A percentile compares a stretch with the other conserved stretches of the same genome.
These are phyloP conservation scores for Planococcus citri DNA, from an alignment of 1,140 invertebrate species.

Conservation along the genomic window DNA sequence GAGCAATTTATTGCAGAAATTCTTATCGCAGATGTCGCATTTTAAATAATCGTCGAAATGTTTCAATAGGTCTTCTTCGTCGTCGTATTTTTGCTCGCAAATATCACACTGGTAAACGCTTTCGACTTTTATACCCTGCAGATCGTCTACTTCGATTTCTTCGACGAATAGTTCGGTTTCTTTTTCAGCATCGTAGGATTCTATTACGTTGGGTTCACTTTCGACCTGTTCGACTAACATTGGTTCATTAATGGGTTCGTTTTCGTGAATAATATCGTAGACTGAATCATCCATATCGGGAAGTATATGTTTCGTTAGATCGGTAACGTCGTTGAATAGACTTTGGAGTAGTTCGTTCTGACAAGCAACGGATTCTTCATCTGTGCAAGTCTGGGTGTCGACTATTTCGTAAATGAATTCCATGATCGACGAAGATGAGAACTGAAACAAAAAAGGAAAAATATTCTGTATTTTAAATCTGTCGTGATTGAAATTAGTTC, in stretches of 20 bases:
- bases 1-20: neutral
- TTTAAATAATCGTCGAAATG: neutral
- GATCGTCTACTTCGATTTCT: neutral
- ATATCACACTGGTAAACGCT: neutral
- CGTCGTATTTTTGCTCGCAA: constrained; percentile 2
- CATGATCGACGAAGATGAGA: neutral
- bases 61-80: neutral
- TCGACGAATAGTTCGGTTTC: neutral
- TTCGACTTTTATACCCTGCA: neutral
- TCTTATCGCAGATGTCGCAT: neutral
- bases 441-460: neutral
- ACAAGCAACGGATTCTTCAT: no score
- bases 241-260: neutral
- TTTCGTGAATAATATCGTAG: neutral
- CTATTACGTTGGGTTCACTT: neutral
- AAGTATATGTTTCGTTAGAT: neutral
- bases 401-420: neutral
- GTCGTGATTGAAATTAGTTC: no score
- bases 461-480: no score
- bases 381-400: no score
- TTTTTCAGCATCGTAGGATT: neutral
- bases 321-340: neutral
- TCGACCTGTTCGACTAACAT: no score
- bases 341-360: neutral
- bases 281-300: neutral